Evolutionary conservation across 2,888 invertebrate species (phyloP).

Genomic region (Hemistola chrysoprasaria): DNA sequence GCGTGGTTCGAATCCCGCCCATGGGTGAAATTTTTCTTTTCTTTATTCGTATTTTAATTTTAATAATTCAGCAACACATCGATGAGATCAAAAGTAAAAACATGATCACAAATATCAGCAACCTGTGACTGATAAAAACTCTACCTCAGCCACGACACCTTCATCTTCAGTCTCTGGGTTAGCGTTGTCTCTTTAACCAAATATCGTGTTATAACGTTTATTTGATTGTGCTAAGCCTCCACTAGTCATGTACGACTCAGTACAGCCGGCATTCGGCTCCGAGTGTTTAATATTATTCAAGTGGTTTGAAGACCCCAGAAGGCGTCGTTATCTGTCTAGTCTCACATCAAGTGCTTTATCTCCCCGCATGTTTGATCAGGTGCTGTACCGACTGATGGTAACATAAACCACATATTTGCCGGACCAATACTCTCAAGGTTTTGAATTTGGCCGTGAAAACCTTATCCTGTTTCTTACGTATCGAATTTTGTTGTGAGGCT

Average conservation of each 20-base stretch:
- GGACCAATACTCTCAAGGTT: slow-evolving; percentile 55
- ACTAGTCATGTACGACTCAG: neutral
- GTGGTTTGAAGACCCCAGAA: slow-evolving; percentile 57
- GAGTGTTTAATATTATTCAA: slow-evolving; percentile 46
- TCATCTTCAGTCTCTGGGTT: too few relatives aligned
- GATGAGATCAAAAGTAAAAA: slow-evolving; percentile 13
- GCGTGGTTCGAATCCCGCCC: too few relatives aligned
- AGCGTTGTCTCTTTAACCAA: too few relatives aligned
- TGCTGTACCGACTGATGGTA: slow-evolving; percentile 52
- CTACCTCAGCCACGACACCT: too few relatives aligned
- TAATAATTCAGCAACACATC: slow-evolving; percentile 33
- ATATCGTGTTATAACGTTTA: too few relatives aligned
- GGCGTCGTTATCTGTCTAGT: slow-evolving; percentile 64
- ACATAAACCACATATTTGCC: slow-evolving; percentile 54
- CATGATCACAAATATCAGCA: neutral
- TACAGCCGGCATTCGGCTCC: slow-evolving; percentile 1
- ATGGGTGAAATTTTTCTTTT: too few relatives aligned
- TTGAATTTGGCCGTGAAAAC: slow-evolving; percentile 63
- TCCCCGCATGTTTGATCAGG: slow-evolving; percentile 78
- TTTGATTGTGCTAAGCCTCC: too few relatives aligned
- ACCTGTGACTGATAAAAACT: too few relatives aligned
- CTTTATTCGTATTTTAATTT: slow-evolving; percentile 37
- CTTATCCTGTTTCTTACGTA: slow-evolving; percentile 46
- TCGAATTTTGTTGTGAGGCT: slow-evolving; percentile 51
- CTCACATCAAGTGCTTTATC: slow-evolving; percentile 79